These are phyloP conservation scores for Nebria salina DNA, from an alignment of 2,888 invertebrate species.

Conservation along the genomic window DNA sequence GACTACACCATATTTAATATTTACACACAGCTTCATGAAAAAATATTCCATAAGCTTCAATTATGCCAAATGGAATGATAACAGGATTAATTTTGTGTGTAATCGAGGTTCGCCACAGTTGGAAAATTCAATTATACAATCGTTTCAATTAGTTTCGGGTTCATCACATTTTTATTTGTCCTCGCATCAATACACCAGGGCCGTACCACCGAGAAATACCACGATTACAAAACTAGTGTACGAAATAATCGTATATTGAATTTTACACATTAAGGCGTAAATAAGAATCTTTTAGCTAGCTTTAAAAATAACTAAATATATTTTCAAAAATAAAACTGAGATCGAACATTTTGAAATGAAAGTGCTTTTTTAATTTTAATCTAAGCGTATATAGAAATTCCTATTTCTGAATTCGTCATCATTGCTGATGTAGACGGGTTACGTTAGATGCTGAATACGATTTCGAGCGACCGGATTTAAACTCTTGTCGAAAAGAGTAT, in stretches of 20 bases:
- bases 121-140: slow-evolving; percentile 40
- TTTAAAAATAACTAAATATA: too few species aligned
- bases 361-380: too few species aligned
- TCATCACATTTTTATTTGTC: slow-evolving; percentile 30
- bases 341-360: too few species aligned
- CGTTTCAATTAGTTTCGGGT: slow-evolving; percentile 32
- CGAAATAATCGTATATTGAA: too few species aligned
- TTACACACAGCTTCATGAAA: neutral
- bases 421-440: neutral
- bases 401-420: neutral
- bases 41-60: slow-evolving; percentile 1
- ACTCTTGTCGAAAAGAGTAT: neutral
- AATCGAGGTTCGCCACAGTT: slow-evolving; percentile 11
- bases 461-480: neutral
- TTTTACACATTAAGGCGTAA: too few species aligned
- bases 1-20: neutral
- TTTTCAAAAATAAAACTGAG: too few species aligned
- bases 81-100: slow-evolving; percentile 13
- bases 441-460: neutral
- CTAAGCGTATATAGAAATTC: too few species aligned
- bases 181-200: neutral
- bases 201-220: too few species aligned
- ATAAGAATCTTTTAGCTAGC: too few species aligned
- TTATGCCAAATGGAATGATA: slow-evolving; percentile 9
- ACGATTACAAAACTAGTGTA: too few species aligned